Evolutionary conservation across 2,797 vertebrate species (phyloP), one percentile per base, ranked within the genome.

Genomic region (Limnodromus scolopaceus): DNA sequence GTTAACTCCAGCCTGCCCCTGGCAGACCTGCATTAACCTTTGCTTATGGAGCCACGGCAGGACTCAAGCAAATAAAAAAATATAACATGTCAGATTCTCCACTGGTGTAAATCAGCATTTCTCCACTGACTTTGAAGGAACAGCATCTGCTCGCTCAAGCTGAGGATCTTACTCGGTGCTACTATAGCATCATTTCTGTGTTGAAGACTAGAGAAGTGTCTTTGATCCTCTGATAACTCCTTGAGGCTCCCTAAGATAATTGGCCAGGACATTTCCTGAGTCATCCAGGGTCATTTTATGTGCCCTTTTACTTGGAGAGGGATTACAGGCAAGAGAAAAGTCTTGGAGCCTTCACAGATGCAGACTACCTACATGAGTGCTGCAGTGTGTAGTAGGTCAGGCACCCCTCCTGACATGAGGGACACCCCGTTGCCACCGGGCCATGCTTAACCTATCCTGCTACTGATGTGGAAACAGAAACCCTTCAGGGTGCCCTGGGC

Each of bases 21-120:
- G 78, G 87, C 93, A 96, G 92, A 96, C 94, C 95, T 96, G 93
- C 81, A 71, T 97, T 97, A 97, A 94, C 94, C 93, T 97, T 96
- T 97, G 96, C 97, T 97, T 97, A 97, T 96, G 89, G 84, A 97
- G 86, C 95, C 95, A 96, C 93, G 46, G 96, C 92, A 94, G 88
- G 95, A 91, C 65, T 95, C 89, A 81, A 93, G 78, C 90, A 97
- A 97, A 96, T 93, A 97, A 96, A 97, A 96, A 96, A 95, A 92
- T 89, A 92, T 9, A 74, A 19, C 43, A 76, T 61, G 77, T 92
- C 68, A 92, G 61, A 83, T 89, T 95, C 84, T 83, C 75, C 91
- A 84, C 74, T 91, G 88, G 90, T 94, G 95, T 96, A 95, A 96
- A 91, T 80, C 89, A 69, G 61, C 60, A 63, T 85, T 72, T 91